Percentiles rank a stretch among this genome's conserved stretches.
Conservation (phyloP, 2,888 invertebrate species). For the Nemoura dubitans region DNA sequence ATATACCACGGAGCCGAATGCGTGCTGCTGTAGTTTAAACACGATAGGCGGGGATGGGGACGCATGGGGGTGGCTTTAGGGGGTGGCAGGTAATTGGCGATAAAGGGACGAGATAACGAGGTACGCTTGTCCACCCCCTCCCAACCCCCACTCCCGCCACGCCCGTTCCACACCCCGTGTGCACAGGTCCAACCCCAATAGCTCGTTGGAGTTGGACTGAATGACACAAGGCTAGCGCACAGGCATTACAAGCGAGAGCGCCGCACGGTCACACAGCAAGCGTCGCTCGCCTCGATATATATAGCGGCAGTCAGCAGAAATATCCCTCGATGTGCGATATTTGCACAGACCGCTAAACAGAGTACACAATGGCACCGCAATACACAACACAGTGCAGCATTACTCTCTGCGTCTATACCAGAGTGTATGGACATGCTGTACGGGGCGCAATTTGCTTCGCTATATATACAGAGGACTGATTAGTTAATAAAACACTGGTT, state of each 20-base stretch:
- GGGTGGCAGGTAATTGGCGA: constrained; percentile 38
- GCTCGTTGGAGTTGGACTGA: constrained; percentile 4
- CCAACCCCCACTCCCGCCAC: background rate
- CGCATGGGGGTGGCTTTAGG: background rate
- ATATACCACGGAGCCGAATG: background rate
- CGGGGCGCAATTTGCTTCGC: background rate
- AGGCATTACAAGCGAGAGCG: background rate
- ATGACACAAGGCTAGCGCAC: background rate
- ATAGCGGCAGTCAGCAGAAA: constrained; percentile 24
- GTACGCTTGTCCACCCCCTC: constrained; percentile 32
- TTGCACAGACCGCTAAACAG: constrained; percentile 12
- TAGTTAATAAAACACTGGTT: background rate
- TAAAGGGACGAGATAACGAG: constrained; percentile 35
- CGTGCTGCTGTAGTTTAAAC: background rate
- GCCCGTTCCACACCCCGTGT: background rate
- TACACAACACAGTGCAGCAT: background rate
- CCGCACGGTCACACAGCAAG: background rate
- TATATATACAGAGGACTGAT: background rate
- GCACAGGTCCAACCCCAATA: background rate
- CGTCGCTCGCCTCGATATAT: background rate
- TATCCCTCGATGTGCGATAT: constrained; percentile 13
- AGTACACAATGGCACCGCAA: constrained; percentile 15
- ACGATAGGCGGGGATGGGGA: background rate
- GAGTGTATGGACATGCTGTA: background rate
- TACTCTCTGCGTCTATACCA: background rate